Evolutionary conservation across 2,888 invertebrate species (phyloP).

Genomic region (Andrena dorsata): DNA sequence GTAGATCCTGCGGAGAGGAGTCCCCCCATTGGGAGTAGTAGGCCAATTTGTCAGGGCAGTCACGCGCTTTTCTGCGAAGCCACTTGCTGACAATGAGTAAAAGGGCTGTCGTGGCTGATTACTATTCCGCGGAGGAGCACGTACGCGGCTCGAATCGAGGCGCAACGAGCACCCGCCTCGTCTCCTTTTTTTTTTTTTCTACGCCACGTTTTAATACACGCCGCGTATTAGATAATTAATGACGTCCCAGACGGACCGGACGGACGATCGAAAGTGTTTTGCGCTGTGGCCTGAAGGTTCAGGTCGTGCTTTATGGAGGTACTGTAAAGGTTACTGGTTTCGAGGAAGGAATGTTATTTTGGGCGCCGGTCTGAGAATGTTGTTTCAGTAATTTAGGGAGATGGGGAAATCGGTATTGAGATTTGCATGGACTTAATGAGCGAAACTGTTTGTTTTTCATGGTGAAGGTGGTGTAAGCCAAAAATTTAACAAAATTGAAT

Average conservation of each 20-base stretch:
- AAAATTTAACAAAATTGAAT: too few relatives aligned
- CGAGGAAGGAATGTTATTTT: too few relatives aligned
- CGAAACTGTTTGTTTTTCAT: too few relatives aligned
- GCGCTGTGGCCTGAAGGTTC: background rate
- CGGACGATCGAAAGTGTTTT: conserved; percentile 5
- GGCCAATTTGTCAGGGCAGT: conserved; percentile 73
- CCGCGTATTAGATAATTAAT: conserved; percentile 39
- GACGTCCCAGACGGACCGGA: background rate
- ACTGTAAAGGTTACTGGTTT: too few relatives aligned
- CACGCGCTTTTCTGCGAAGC: conserved; percentile 70
- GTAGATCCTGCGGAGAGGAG: conserved; percentile 70
- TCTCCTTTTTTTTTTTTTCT: too few relatives aligned
- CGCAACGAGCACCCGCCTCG: conserved; percentile 24
- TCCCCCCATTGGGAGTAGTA: conserved; percentile 68
- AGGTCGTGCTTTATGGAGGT: background rate
- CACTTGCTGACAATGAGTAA: conserved; percentile 63
- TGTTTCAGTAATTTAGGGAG: too few relatives aligned
- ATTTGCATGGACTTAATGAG: too few relatives aligned
- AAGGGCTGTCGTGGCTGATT: conserved; percentile 63
- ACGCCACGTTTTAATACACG: conserved; percentile 2
- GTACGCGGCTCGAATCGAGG: conserved; percentile 58
- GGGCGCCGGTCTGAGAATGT: too few relatives aligned
- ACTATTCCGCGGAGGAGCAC: conserved; percentile 62
- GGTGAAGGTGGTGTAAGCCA: too few relatives aligned
- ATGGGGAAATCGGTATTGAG: too few relatives aligned